A percentile compares a stretch with the other conserved stretches of the same genome.
Evolutionary conservation across 2,113 vertebrate species (phyloP).

Genomic region (Tenebrosternarchus preto): DNA sequence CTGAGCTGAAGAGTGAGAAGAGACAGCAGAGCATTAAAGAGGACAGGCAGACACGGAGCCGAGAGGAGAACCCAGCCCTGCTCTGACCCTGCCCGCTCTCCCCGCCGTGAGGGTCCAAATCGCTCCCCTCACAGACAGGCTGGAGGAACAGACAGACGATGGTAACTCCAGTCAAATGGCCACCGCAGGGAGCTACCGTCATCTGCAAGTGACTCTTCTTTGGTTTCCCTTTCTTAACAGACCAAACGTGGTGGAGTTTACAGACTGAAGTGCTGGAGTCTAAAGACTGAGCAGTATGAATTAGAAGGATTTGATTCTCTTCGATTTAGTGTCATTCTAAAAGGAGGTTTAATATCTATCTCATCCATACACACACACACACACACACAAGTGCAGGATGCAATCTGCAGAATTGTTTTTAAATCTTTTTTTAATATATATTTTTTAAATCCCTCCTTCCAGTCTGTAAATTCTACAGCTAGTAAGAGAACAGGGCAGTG

Average conservation of each 20-base stretch:
- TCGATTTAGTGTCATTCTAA: slow-evolving; percentile 11
- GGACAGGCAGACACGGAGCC: slow-evolving; percentile 50
- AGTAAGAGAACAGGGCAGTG: slow-evolving; percentile 48
- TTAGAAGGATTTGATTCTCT: background rate
- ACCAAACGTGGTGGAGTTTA: slow-evolving; percentile 53
- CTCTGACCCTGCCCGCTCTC: slow-evolving; percentile 46
- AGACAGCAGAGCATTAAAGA: slow-evolving; percentile 48
- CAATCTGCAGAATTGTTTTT: background rate
- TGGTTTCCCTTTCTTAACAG: slow-evolving; percentile 4
- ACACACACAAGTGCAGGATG: background rate
- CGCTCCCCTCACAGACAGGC: slow-evolving; percentile 45
- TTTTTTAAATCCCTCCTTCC: slow-evolving; percentile 8
- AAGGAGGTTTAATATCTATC: no score
- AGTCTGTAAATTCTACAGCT: slow-evolving; percentile 64
- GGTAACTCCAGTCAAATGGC: slow-evolving; percentile 62
- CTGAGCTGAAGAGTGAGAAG: slow-evolving; percentile 46
- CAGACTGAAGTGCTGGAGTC: slow-evolving; percentile 52
- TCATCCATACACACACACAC: slow-evolving; percentile 15
- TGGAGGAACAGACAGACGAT: slow-evolving; percentile 68
- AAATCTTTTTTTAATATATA: background rate
- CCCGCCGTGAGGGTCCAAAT: slow-evolving; percentile 48
- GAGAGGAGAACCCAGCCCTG: slow-evolving; percentile 56
- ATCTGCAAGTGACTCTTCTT: slow-evolving; percentile 67
- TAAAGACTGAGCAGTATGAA: slow-evolving; percentile 55
- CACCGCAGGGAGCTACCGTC: slow-evolving; percentile 55